Conservation (phyloP, 1,140 invertebrate genomes). For the Drosophila sturtevanti region DNA sequence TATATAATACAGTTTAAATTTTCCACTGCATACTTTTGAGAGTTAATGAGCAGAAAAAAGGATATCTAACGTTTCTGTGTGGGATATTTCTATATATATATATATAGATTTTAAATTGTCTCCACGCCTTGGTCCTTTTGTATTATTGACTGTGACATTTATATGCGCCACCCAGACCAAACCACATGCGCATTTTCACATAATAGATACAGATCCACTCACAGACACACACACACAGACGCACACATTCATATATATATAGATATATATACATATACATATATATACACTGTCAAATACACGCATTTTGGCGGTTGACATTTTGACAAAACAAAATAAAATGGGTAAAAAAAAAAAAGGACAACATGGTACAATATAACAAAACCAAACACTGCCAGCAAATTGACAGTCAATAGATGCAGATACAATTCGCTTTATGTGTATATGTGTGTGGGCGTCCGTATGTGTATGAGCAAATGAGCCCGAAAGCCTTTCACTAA, state of each 20-base stretch:
- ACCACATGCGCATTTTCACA: constrained; percentile 74
- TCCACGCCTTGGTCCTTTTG: constrained; percentile 28
- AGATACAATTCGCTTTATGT: background rate
- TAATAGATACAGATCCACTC: constrained; percentile 46
- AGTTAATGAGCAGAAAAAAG: background rate
- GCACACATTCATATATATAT: constrained; percentile 28
- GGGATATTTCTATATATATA: background rate
- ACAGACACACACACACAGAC: constrained; percentile 6
- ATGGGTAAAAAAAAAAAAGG: background rate
- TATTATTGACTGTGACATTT: constrained; percentile 73
- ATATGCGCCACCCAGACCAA: constrained; percentile 49
- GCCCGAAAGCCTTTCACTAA: constrained; percentile 59
- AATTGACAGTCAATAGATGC: constrained; percentile 43
- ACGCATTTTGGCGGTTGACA: constrained; percentile 60
- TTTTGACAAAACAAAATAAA: constrained; percentile 44
- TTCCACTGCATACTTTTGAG: background rate
- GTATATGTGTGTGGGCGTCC: background rate
- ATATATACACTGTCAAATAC: constrained; percentile 41
- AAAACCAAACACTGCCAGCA: constrained; percentile 21
- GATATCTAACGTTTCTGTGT: background rate
- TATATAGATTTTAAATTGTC: constrained; percentile 63
- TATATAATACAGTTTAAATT: background rate
- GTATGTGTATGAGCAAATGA: constrained; percentile 29
- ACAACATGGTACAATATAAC: constrained; percentile 14
- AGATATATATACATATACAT: constrained; percentile 24